Conservation (phyloP, 2,113 vertebrate species). For the Syngnathus floridae region DNA sequence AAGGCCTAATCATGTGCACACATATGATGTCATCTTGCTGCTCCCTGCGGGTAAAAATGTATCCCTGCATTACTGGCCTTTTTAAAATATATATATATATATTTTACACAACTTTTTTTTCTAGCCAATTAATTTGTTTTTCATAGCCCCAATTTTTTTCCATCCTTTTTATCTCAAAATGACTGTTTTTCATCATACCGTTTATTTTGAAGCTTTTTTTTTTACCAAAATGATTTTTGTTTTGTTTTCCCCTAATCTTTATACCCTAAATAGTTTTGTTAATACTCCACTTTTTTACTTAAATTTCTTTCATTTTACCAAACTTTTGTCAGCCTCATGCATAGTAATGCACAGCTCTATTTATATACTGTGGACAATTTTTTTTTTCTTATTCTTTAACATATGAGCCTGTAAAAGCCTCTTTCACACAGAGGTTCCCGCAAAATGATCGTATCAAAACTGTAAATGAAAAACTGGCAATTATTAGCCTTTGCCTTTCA, state of each 20-base stretch:
- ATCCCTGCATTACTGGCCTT: not conserved
- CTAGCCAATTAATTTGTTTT: not conserved
- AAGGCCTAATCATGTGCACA: slow-evolving; percentile 23
- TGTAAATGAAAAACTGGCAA: not conserved
- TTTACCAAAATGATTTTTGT: not conserved
- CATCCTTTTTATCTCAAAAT: not conserved
- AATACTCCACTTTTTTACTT: not conserved
- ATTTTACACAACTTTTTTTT: not conserved
- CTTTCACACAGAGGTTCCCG: not conserved
- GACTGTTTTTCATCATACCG: not conserved
- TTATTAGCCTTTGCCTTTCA: not conserved
- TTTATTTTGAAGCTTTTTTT: not conserved
- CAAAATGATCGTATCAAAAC: not conserved
- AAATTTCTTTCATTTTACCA: slow-evolving; percentile 12
- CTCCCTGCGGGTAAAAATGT: slow-evolving; percentile 48
- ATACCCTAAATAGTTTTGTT: slow-evolving; percentile 2
- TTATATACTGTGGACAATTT: slow-evolving; percentile 59
- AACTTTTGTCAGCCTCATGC: slow-evolving; percentile 39
- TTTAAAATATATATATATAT: not conserved
- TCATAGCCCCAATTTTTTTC: slow-evolving; percentile 1
- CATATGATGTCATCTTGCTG: slow-evolving; percentile 26
- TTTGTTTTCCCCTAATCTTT: not conserved
- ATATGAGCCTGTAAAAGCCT: slow-evolving; percentile 28
- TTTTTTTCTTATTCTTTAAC: slow-evolving; percentile 43
- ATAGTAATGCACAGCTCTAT: slow-evolving; percentile 65